A percentile compares a stretch with the other conserved stretches of the same genome.
phyloP scores from a whole-genome alignment of 2,113 vertebrate species.

The Tichodroma muraria region DNA sequence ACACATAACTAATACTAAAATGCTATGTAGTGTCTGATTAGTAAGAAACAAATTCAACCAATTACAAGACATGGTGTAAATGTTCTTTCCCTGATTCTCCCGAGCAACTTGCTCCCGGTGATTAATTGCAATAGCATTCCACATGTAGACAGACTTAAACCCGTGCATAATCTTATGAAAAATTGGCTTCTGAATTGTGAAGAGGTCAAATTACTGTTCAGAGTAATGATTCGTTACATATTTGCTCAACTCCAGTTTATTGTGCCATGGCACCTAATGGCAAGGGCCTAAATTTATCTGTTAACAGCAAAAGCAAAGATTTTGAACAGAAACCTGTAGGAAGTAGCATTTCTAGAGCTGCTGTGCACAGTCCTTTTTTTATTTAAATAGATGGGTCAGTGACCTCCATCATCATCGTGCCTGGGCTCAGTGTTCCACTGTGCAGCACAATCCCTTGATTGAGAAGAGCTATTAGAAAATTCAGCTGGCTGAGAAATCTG shows the following conservation, averaged over 20 bases:
- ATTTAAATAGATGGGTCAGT: conserved; percentile 36
- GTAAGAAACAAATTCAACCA: conserved; percentile 12
- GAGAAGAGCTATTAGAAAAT: conserved; percentile 60
- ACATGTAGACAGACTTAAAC: neutral
- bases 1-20: neutral
- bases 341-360: neutral
- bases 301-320: neutral
- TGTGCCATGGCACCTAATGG: neutral
- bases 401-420: conserved; percentile 27
- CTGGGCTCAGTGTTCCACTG: conserved; percentile 20
- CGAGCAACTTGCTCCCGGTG: neutral
- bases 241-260: neutral
- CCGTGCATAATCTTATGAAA: neutral
- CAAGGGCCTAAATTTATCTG: neutral
- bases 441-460: conserved; percentile 46
- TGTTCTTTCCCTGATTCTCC: neutral
- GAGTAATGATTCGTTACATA: neutral
- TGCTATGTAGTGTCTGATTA: neutral
- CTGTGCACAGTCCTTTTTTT: neutral
- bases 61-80: neutral
- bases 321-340: neutral
- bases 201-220: neutral
- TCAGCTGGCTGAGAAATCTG: conserved; percentile 43
- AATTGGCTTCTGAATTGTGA: neutral
- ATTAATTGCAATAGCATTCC: conserved; percentile 15